These are phyloP conservation scores for Pycnomerus fuliginosus DNA, from an alignment of 2,888 invertebrate species.

Conservation along the genomic window DNA sequence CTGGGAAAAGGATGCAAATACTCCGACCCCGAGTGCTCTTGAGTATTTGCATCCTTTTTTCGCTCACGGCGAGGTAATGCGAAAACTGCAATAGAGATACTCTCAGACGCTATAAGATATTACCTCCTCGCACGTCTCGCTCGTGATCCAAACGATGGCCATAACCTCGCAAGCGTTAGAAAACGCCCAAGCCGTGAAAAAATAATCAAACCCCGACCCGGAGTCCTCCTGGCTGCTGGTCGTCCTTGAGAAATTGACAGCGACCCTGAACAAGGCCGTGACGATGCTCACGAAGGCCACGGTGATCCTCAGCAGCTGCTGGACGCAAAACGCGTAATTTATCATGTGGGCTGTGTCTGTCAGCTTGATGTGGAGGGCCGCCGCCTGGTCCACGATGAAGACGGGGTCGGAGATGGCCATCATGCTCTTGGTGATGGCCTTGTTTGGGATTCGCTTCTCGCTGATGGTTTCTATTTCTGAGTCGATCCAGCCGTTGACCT, in stretches of 20 bases:
- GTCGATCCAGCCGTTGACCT: constrained; percentile 14
- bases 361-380: constrained; percentile 38
- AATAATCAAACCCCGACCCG: constrained; percentile 26
- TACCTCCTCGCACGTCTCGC: constrained; percentile 40
- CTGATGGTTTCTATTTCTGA: constrained; percentile 2
- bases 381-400: constrained; percentile 37
- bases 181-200: constrained; percentile 38
- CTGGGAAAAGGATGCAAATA: too few relatives aligned
- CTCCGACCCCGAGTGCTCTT: too few relatives aligned
- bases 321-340: constrained; percentile 39
- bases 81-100: too few relatives aligned
- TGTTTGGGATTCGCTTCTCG: too few relatives aligned
- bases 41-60: too few relatives aligned
- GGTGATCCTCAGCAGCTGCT: constrained; percentile 38
- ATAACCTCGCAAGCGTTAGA: constrained; percentile 38
- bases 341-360: constrained; percentile 37
- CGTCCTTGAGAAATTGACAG: constrained; percentile 32
- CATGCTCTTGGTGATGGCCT: constrained; percentile 25
- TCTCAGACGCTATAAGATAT: too few relatives aligned
- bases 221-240: constrained; percentile 13
- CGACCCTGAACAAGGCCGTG: constrained; percentile 37
- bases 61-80: too few relatives aligned
- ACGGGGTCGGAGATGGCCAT: constrained; percentile 29
- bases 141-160: constrained; percentile 38
- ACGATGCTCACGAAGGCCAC: constrained; percentile 40